Base-by-base conservation (phyloP, 2,888 invertebrate species). In the Pomacea canaliculata region DNA sequence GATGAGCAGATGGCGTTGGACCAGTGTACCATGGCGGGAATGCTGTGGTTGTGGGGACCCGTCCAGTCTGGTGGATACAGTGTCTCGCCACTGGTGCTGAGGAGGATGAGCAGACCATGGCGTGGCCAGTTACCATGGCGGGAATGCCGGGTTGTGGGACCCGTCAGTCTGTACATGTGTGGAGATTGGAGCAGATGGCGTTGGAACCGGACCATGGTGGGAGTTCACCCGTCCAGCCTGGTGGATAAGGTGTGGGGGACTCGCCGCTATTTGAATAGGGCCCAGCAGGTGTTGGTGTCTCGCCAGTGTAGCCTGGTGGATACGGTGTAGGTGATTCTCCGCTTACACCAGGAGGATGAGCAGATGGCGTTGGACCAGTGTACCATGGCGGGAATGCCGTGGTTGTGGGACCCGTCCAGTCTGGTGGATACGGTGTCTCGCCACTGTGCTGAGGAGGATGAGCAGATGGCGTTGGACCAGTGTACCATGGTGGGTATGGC, bases 341-440 rank as follows among this genome's bases (percentile, higher is more conserved):
- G 70, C 88, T 37, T 37, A 37, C 37, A 37, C 37, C 37, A 37
- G 37, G 37, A 37, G 37, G 37, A 37, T 37, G 5, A 37, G 70
- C 56, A 56, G 70, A 59, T 56, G 71, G 71, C 16, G 63, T 71
- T 60, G 59, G 60, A 37, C 70, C 70, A 70, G 70, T 70, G 46
- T 70, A 70, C 19, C 56, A 18, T 16, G 49, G 68, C 48, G 68
- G 68, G 68, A 7, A 48, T 10, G 49, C 67, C 19, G 71, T 62
- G 62, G 63, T 48, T 63, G 37, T 37, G 37, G 37, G 37, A 37
- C 37, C 37, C 5, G 37, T 37, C 1, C 5, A 37, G 37, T 5
- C 48, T 48, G 71, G 71, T n/a, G 71, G 71, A 27, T 63, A 63
- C 23, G 63, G 63, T 12, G 37, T 37, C 10, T 71, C 71, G 23